These are phyloP conservation scores for Zalophus californianus DNA, from an alignment of 2,797 vertebrate genomes.

Conservation along the genomic window DNA sequence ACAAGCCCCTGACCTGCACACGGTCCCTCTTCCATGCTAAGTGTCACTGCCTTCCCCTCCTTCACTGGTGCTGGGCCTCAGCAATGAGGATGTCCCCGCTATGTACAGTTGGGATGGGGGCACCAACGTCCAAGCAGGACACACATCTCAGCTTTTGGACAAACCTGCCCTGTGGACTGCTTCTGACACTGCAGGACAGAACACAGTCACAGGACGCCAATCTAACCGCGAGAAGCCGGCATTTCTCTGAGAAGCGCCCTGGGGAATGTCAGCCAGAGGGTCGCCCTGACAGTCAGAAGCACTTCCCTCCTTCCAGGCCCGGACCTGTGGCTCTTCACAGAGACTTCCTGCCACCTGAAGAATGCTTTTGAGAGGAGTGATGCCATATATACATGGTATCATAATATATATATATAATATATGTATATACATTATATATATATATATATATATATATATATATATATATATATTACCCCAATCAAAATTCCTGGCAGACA, in stretches of 20 bases:
- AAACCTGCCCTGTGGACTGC: not conserved
- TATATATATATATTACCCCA: not conserved
- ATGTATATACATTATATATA: too few relatives aligned
- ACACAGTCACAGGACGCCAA: too few relatives aligned
- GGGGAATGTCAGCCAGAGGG: not conserved
- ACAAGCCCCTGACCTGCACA: not conserved
- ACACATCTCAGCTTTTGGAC: not conserved
- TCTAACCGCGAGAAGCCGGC: not conserved
- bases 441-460: not conserved
- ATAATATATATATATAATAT: not conserved
- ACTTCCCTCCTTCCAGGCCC: not conserved
- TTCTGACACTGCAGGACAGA: not conserved
- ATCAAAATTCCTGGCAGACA: not conserved
- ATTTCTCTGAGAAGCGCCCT: not conserved
- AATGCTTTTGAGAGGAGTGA: not conserved
- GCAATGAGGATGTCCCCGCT: too few relatives aligned
- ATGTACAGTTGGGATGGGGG: accelerated
- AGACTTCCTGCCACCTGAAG: not conserved
- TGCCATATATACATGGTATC: not conserved
- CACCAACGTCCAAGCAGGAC: not conserved
- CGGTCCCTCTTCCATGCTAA: not conserved
- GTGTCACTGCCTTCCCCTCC: not conserved
- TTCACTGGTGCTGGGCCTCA: not conserved
- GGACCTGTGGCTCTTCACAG: not conserved
- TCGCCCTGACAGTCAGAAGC: not conserved